Evolutionary conservation across 2,797 vertebrate species (phyloP), one percentile per base, ranked within the genome.

Genomic region (Neopelma chrysocephalum): DNA sequence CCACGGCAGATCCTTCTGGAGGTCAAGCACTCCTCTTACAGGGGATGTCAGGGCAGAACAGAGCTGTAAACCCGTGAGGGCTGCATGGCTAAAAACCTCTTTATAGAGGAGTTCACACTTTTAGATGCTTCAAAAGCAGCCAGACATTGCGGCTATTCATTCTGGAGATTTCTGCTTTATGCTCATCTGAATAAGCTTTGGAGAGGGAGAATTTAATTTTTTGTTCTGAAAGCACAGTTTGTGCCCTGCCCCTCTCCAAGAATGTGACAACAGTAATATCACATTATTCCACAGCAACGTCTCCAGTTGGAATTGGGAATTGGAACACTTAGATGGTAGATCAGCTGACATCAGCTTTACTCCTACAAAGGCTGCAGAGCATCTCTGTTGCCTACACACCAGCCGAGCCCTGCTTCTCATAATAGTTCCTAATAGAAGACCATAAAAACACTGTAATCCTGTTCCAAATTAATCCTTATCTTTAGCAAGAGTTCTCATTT

Each of bases 171-270:
- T 91, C 77, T 75, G 38, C 68, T 88, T 43, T 48, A 11, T 27
- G 32, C 56, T 82, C 6, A 72, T 91, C 76, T 70, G 56, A 70
- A 79, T n/a, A 64, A 78, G 72, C 50, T 76, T 91, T 12, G 22
- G 48, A 94, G 62, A 75, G 20, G 27, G n/a, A 90, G 48, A 87
- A 78, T 69, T 85, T 57, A 75, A 76, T 87, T 95, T 84, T 90
- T 84, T 86, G 54, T 78, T 95, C 54, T 19, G 36, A 93, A 91
- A 75, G 54, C 34, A 72, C 81, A 82, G 23, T 77, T 93, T 94
- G 48, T 86, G 47, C 64, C 77, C n/a, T 66, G 40, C 57, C 82
- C 48, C 29, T 91, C 56, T 71, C 77, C 80, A 91, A 72, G 58
- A 85, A 93, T 42, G 15, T 91, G 82, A 80, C 82, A 86, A 87